These are phyloP conservation scores for Campopleginae sp. DNA, from an alignment of 2,888 invertebrate genomes.

Conservation along the genomic window DNA sequence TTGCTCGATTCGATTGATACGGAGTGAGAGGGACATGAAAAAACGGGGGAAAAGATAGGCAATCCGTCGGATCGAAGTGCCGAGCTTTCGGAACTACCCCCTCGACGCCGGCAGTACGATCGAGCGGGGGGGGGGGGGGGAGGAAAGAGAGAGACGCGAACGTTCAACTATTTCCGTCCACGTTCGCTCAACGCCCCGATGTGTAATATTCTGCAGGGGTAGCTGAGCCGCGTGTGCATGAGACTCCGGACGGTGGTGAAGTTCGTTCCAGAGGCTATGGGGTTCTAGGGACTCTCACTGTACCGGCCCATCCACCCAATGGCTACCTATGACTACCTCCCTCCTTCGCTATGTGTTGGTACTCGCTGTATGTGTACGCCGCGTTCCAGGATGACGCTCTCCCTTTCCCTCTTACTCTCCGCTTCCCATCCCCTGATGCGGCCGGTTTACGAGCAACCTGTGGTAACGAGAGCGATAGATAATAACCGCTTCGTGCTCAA, in stretches of 20 bases:
- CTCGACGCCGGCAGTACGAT: conserved; percentile 71
- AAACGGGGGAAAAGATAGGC: conserved; percentile 48
- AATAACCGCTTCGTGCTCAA: conserved; percentile 83
- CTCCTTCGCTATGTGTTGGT: conserved; percentile 41
- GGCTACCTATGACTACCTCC: conserved; percentile 56
- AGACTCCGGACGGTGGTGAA: conserved; percentile 70
- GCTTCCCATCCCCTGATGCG: conserved; percentile 81
- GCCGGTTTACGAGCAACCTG: conserved; percentile 85
- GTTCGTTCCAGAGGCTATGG: conserved; percentile 73
- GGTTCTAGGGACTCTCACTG: conserved; percentile 69
- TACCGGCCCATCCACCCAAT: conserved; percentile 69
- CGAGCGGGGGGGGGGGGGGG: conserved; percentile 2
- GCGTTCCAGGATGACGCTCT: conserved; percentile 65
- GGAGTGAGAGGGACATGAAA: conserved; percentile 28
- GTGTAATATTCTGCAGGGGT: conserved; percentile 76
- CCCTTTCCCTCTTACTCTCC: conserved; percentile 74
- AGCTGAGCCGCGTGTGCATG: conserved; percentile 65
- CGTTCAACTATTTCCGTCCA: conserved; percentile 71
- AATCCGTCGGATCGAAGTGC: conserved; percentile 69
- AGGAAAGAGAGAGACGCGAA: background rate
- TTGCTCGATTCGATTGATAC: conserved; percentile 48
- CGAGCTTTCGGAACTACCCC: conserved; percentile 78
- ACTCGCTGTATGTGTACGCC: conserved; percentile 38
- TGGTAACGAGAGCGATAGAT: conserved; percentile 85
- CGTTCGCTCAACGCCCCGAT: conserved; percentile 77